Evolutionary conservation across 92 coral and sea anemone species (phyloP).

Genomic region (Actinostola sp.): DNA sequence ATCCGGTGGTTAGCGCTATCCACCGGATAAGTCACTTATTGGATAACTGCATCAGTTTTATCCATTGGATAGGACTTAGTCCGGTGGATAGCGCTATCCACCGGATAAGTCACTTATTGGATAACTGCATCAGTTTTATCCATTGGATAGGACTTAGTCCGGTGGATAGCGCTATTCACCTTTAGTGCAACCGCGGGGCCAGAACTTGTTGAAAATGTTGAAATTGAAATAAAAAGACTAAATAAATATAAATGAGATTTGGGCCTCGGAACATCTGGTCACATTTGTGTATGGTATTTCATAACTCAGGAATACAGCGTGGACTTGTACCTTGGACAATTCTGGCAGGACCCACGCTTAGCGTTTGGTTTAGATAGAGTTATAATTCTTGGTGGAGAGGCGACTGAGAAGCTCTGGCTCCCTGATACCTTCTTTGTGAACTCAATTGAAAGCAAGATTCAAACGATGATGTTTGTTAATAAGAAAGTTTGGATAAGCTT

Average conservation of each 20-base stretch:
- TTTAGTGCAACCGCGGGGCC: too few relatives aligned
- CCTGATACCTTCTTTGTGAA: slow-evolving; percentile 96
- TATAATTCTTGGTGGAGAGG: slow-evolving; percentile 89
- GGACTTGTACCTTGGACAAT: slow-evolving; percentile 96
- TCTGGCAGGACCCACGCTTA: slow-evolving; percentile 95
- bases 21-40: too few relatives aligned
- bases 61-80: too few relatives aligned
- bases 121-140: too few relatives aligned
- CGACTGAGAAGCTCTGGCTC: slow-evolving; percentile 85
- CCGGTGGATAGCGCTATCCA: too few relatives aligned
- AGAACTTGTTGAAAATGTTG: too few relatives aligned
- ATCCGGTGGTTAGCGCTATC: too few relatives aligned
- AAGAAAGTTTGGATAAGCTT: slow-evolving; percentile 91
- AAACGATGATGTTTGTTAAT: slow-evolving; percentile 83
- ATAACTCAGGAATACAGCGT: slow-evolving; percentile 76
- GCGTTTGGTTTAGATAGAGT: slow-evolving; percentile 87
- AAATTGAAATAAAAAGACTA: background rate
- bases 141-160: too few relatives aligned
- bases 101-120: too few relatives aligned
- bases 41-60: too few relatives aligned
- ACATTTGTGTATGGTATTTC: background rate
- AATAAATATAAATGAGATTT: background rate
- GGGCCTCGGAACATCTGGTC: too few relatives aligned
- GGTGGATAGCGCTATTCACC: too few relatives aligned
- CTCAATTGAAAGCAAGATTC: slow-evolving; percentile 90